Base-by-base conservation (phyloP, 2,113 vertebrate species). In the Stictonetta naevosa region DNA sequence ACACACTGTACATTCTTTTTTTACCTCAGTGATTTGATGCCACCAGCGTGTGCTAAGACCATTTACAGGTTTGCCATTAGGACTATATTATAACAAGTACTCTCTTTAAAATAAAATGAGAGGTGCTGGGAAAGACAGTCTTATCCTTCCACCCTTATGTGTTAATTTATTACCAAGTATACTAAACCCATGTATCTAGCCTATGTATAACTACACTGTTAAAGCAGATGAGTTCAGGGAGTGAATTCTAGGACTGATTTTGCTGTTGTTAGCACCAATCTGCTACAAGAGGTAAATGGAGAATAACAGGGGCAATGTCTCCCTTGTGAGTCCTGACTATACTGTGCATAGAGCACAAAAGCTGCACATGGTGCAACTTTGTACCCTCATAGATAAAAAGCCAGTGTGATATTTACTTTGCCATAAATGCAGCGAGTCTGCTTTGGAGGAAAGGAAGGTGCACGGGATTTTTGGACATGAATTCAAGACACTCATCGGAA, bases 301-400 rank as follows among this genome's bases (percentile, higher is more conserved):
- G 20, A 72, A 76, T 29, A 71, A n/a, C 1, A 53, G n/a, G 8
- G 10, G 9, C 10, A 38, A 13, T n/a, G 5, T 23, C 5, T 29
- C 42, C 82, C 66, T 22, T 67, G 50, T 18, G 20, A 28, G 10
- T 59, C 13, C 28, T 84, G 63, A 53, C 13, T 48, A 16, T n/a
- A 6, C 17, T 31, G 7, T 25, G 16, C 20, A 28, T 33, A 5
- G 12, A n/a, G 14, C n/a, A 60, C 0, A 0, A 64, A 78, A 50
- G 12, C 10, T 44, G 14, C 13, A 25, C 5, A 10, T 18, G 14
- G 3, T 16, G 8, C 3, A 60, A 15, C 13, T 15, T 82, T 50
- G 10, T 75, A 21, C 21, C 15, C 20, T 36, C 25, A 8, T 10
- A 36, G 21, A 31, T 23, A 46, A 25, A 52, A 76, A 76, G 19